These are phyloP conservation scores for Brotogeris chrysoptera DNA, from an alignment of 2,797 vertebrate genomes.

Conservation along the genomic window DNA sequence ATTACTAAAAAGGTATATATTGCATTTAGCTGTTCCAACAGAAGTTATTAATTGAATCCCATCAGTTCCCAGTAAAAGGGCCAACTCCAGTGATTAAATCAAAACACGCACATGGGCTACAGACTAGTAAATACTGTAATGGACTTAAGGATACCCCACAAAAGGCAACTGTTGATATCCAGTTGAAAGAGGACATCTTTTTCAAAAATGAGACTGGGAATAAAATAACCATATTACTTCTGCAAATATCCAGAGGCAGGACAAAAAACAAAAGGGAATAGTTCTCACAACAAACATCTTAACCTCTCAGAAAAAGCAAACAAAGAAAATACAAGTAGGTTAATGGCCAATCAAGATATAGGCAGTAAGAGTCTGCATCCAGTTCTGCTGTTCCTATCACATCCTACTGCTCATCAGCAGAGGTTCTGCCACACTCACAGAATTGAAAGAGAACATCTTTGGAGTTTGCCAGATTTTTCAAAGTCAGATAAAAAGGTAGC, in stretches of 20 bases:
- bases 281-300: neutral
- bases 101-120: conserved; percentile 3
- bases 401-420: neutral
- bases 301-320: neutral
- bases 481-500: neutral
- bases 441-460: neutral
- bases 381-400: neutral
- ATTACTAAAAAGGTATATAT: conserved; percentile 65
- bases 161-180: conserved; percentile 26
- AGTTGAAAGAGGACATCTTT: conserved; percentile 34
- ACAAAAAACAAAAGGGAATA: conserved; percentile 9
- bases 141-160: neutral
- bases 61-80: conserved; percentile 58
- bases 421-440: neutral
- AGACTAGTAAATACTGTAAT: conserved; percentile 36
- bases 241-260: conserved; percentile 23
- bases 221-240: conserved; percentile 59
- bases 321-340: neutral
- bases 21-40: conserved; percentile 67
- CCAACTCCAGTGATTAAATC: neutral
- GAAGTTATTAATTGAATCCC: conserved; percentile 25
- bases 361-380: neutral
- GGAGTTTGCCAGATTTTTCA: neutral
- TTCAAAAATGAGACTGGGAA: conserved; percentile 50
- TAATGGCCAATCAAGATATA: neutral